Evolutionary conservation across 2,113 vertebrate genomes (phyloP).

Genomic region (Machaerirhynchus nigripectus): DNA sequence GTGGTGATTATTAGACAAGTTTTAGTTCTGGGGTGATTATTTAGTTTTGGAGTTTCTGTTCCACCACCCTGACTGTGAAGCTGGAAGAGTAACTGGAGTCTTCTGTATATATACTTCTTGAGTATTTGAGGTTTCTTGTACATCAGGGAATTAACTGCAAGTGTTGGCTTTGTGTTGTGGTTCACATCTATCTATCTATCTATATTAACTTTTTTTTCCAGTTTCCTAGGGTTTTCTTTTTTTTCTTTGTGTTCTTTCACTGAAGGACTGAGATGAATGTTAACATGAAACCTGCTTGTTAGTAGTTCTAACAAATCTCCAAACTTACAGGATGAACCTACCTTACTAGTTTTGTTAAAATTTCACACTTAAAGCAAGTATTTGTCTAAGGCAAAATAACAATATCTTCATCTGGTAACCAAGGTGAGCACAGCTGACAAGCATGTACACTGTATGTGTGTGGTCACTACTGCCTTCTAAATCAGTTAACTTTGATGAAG

Average conservation of each 20-base stretch:
- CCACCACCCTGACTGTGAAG: not conserved
- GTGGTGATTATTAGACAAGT: not conserved
- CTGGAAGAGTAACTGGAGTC: not conserved
- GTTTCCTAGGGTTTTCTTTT: not conserved
- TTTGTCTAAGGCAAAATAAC: not conserved
- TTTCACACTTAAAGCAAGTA: not conserved
- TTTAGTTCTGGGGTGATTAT: not conserved
- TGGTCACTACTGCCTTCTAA: not conserved
- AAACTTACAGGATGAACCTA: not conserved
- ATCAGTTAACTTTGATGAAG: not conserved
- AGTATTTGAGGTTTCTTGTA: not conserved
- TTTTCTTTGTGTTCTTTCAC: not conserved
- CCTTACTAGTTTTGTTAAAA: not conserved
- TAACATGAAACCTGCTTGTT: not conserved
- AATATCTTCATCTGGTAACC: not conserved
- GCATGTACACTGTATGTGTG: accelerated
- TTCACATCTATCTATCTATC: not conserved
- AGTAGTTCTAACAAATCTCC: not conserved
- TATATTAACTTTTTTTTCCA: not conserved
- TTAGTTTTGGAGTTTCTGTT: not conserved
- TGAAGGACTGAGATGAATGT: not conserved
- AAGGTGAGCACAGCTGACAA: not conserved
- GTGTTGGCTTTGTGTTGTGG: not conserved
- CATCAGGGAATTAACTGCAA: not conserved
- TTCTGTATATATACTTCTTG: not conserved